Conservation (phyloP, 1,140 invertebrate genomes). For the Pentalonia nigronervosa region DNA sequence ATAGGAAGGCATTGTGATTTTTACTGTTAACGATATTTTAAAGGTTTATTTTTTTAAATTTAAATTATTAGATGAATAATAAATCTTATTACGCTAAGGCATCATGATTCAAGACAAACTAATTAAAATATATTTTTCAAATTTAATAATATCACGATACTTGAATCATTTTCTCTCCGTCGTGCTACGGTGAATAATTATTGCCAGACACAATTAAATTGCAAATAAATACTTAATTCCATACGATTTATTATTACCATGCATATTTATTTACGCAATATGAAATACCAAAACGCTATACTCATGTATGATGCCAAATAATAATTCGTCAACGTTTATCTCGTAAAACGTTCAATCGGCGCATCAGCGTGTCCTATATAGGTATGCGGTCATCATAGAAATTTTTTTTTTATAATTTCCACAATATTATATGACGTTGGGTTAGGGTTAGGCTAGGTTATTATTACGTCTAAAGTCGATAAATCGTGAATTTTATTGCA, state of each 20-base stretch:
- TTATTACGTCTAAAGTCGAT: not conserved
- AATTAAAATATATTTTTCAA: not conserved
- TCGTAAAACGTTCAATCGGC: too few relatives aligned
- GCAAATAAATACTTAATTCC: not conserved
- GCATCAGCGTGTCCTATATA: not conserved
- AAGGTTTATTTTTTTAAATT: not conserved
- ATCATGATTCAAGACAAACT: not conserved
- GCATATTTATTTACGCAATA: not conserved
- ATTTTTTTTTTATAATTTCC: too few relatives aligned
- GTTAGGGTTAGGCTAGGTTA: not conserved
- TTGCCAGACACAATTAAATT: not conserved
- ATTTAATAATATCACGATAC: not conserved
- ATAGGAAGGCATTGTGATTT: not conserved
- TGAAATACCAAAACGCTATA: not conserved
- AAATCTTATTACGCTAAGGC: not conserved
- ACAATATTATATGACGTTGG: too few relatives aligned
- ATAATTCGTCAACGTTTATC: not conserved
- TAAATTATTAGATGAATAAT: not conserved
- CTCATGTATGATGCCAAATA: not conserved
- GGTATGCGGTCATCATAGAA: not conserved
- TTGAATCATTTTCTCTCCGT: not conserved
- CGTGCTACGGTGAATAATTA: not conserved
- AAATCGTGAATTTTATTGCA: not conserved
- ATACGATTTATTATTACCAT: not conserved
- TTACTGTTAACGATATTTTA: not conserved